These are phyloP conservation scores for Gallinago stenura DNA, from an alignment of 2,797 vertebrate species.

Conservation along the genomic window DNA sequence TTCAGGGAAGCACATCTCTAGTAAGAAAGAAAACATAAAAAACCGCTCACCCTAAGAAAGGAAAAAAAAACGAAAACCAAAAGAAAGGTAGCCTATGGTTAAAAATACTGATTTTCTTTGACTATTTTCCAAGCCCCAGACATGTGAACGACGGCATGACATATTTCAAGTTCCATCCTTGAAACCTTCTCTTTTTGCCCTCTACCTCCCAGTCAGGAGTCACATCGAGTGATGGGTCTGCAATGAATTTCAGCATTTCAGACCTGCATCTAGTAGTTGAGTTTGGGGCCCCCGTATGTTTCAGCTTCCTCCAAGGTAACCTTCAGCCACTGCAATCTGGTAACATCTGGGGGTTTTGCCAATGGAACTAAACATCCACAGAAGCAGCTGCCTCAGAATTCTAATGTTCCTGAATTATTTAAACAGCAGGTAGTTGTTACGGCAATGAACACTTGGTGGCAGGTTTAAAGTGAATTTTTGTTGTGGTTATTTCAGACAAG, in stretches of 20 bases:
- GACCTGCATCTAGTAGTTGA: background rate
- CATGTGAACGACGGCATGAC: background rate
- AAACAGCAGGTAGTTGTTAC: background rate
- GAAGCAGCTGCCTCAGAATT: background rate
- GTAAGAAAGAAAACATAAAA: background rate
- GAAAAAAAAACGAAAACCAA: background rate
- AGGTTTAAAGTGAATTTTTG: background rate
- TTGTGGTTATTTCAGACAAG: background rate
- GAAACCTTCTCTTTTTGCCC: background rate
- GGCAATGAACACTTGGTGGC: background rate
- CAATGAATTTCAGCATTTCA: background rate
- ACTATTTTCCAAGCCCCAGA: background rate
- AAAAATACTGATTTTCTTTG: background rate
- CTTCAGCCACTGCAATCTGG: background rate
- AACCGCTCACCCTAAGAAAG: background rate
- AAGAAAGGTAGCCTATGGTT: background rate
- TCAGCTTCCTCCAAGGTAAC: background rate
- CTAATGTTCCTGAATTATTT: background rate
- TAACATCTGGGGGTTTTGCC: background rate
- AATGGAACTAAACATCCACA: background rate
- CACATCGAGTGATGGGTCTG: background rate
- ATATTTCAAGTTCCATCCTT: background rate
- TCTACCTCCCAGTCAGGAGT: background rate
- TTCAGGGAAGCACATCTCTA: background rate
- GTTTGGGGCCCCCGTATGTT: background rate